A percentile compares a stretch with the other conserved stretches of the same genome.
phyloP scores from a whole-genome alignment of 1,140 invertebrate species.

The Bombus haemorrhoidalis region DNA sequence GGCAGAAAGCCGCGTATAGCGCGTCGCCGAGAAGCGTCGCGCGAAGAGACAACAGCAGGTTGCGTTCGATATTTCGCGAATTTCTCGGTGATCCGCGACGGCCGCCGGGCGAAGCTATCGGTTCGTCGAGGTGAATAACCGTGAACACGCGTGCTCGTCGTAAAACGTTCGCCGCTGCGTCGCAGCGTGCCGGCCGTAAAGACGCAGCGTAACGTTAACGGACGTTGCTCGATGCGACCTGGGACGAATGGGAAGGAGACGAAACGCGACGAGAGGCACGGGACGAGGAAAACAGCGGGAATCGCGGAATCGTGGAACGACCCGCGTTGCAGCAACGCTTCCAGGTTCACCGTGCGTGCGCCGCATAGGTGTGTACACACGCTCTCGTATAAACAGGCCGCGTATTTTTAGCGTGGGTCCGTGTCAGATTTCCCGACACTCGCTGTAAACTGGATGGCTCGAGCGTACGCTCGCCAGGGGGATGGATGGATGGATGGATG shows the following conservation, averaged over 20 bases:
- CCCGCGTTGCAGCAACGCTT: background rate
- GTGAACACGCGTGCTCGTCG: slow-evolving; percentile 14
- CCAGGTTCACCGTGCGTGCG: slow-evolving; percentile 1
- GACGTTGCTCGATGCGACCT: background rate
- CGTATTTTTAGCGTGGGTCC: slow-evolving; percentile 51
- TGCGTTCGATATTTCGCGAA: slow-evolving; percentile 9
- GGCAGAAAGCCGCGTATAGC: no score
- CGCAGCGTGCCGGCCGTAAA: background rate
- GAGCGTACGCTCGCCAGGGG: slow-evolving; percentile 1
- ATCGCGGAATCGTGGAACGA: slow-evolving; percentile 12
- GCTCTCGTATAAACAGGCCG: slow-evolving; percentile 36
- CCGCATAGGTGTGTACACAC: slow-evolving; percentile 12
- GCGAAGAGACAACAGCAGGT: background rate
- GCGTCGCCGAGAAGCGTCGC: background rate
- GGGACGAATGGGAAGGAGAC: background rate
- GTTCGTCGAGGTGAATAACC: slow-evolving; percentile 32
- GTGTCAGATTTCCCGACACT: slow-evolving; percentile 58
- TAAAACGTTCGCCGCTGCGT: slow-evolving; percentile 2
- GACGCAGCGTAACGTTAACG: slow-evolving; percentile 7
- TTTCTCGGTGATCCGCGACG: background rate
- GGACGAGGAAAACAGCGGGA: background rate
- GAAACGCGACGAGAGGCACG: background rate
- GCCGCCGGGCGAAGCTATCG: no score
- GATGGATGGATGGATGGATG: slow-evolving; percentile 5
- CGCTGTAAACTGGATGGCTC: slow-evolving; percentile 45